These are phyloP conservation scores for Heteractis magnifica DNA, from an alignment of 92 coral and sea anemone species.

Conservation along the genomic window DNA sequence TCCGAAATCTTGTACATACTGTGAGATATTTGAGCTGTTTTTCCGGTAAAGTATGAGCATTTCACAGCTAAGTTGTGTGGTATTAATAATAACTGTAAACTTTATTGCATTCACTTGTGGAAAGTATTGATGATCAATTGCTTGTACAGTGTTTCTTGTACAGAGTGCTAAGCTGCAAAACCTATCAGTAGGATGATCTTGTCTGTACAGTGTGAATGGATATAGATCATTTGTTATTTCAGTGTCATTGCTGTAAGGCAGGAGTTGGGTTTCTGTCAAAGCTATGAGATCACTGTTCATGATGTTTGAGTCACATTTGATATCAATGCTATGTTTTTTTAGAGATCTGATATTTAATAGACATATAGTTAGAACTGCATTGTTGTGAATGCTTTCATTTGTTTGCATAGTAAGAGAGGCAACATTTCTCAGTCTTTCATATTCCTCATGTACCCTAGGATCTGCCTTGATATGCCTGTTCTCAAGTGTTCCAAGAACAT, in stretches of 20 bases:
- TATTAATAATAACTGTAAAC: slow-evolving; percentile 14
- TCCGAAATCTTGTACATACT: slow-evolving; percentile 18
- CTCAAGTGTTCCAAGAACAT: slow-evolving; percentile 52
- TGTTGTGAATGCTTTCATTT: background rate
- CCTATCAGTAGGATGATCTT: background rate
- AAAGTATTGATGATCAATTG: slow-evolving; percentile 22
- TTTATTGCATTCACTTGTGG: slow-evolving; percentile 41
- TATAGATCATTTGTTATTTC: too few species aligned
- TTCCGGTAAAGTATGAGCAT: slow-evolving; percentile 33
- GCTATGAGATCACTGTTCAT: background rate
- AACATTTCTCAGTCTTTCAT: slow-evolving; percentile 44
- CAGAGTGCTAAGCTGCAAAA: slow-evolving; percentile 26
- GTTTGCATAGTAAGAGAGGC: background rate
- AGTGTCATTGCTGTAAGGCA: too few species aligned
- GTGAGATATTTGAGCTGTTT: slow-evolving; percentile 35
- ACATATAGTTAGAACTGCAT: slow-evolving; percentile 5
- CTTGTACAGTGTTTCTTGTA: slow-evolving; percentile 15
- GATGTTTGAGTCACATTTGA: slow-evolving; percentile 25
- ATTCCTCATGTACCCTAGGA: slow-evolving; percentile 50
- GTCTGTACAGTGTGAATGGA: too few species aligned
- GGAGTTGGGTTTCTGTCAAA: too few species aligned
- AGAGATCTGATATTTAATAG: slow-evolving; percentile 36
- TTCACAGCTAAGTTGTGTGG: slow-evolving; percentile 8
- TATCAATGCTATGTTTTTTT: slow-evolving; percentile 44
- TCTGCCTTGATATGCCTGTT: slow-evolving; percentile 47